Conservation (phyloP, 2,888 invertebrate genomes). For the Boloria euphrosyne region DNA sequence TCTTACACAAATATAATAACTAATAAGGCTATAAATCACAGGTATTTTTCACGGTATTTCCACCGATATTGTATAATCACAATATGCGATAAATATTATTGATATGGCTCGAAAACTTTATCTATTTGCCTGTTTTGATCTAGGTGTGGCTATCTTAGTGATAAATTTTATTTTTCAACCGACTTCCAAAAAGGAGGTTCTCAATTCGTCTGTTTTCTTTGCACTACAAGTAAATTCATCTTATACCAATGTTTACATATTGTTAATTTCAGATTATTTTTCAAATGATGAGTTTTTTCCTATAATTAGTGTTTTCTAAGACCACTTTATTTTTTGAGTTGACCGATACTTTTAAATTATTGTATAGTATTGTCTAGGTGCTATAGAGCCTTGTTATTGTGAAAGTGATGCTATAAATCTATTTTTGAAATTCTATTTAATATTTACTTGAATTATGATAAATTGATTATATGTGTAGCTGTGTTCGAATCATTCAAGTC, state of each 20-base stretch:
- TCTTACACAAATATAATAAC: too few relatives aligned
- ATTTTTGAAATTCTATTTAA: conserved; percentile 35
- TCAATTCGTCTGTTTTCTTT: too few relatives aligned
- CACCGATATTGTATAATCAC: conserved; percentile 8
- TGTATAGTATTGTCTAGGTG: conserved; percentile 23
- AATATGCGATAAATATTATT: conserved; percentile 17
- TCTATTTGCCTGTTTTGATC: conserved; percentile 10
- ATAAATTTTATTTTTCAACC: too few relatives aligned
- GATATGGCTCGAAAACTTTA: conserved; percentile 9
- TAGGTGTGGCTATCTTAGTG: too few relatives aligned
- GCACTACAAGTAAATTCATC: too few relatives aligned
- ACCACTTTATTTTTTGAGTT: neutral
- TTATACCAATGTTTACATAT: too few relatives aligned
- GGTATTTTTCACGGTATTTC: too few relatives aligned
- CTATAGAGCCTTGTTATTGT: conserved; percentile 26
- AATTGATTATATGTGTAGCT: conserved; percentile 10
- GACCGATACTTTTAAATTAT: neutral
- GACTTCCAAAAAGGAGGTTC: too few relatives aligned
- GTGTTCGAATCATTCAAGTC: conserved; percentile 29
- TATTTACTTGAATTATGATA: conserved; percentile 24
- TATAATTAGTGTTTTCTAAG: neutral
- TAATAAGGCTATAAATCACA: too few relatives aligned
- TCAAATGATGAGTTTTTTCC: neutral
- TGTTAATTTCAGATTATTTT: too few relatives aligned
- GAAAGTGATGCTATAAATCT: conserved; percentile 18